Base-by-base conservation (phyloP, 2,888 invertebrate species). In the Drosophila eohydei region DNA sequence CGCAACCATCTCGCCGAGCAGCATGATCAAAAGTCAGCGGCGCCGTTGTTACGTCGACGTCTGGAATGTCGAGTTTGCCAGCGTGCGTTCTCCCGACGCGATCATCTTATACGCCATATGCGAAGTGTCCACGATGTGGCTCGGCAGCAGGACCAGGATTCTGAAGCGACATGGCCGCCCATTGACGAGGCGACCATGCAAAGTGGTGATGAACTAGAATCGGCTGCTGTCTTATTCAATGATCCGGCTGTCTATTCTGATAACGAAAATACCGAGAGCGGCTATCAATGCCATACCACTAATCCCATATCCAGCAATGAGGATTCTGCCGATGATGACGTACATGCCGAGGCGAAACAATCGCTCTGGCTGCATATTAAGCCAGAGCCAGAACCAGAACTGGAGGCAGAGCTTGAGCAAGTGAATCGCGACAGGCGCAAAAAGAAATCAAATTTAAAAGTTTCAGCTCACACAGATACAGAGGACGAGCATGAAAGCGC, bases 81-180 rank as follows among this genome's bases (percentile, higher is more conserved):
- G 12, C 93, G 93, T 71, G 90, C 91, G 16, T 94, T 94, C 80
- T 90, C 92, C 4, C 90, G 94, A 0, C 89, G 92, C 2, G 93
- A 93, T 71, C 94, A 94, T 79, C 79, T 94, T 51, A 92, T 92
- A 62, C 91, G 94, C 2, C 94, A 94, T 80, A 89, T 93, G 88
- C 84, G 91, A 3, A 92, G 72, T n/a, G 79, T 93, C 1, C 94
- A 94, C 59, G 82, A 69, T n/a, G 6, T 46, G 28, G 12, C 48
- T 6, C 43, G 34, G 11, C 26, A 9, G 26, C 36, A 14, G 14
- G 43, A 55, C 8, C 40, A 12, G 32, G 52, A 67, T n/a, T 32
- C 64, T 12, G 50, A 50, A 12, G 21, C 28, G 6, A 9, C 14
- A 2, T 80, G 80, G 74, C 60, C 62, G 8, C 34, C 48, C 7